Evolutionary conservation across 2,113 vertebrate species (phyloP).

Genomic region (Canis aureus): DNA sequence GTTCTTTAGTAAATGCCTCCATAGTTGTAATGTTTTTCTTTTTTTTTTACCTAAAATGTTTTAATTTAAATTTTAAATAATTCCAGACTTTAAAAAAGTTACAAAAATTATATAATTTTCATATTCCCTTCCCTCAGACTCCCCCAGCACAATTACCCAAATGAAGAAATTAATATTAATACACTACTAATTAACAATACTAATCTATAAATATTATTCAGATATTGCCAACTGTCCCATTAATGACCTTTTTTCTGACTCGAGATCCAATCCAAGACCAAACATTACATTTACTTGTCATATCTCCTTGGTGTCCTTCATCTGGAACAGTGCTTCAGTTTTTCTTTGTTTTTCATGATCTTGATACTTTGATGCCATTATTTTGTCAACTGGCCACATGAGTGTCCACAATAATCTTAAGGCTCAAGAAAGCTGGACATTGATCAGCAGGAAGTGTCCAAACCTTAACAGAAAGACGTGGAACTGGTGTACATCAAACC

Average conservation of each 20-base stretch:
- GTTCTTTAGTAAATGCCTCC: not conserved
- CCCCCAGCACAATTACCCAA: not conserved
- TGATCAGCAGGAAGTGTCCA: not conserved
- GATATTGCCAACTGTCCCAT: not conserved
- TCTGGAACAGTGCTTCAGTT: not conserved
- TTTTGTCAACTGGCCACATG: not conserved
- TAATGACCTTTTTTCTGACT: not conserved
- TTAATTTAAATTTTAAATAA: conserved; percentile 34
- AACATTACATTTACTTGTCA: not conserved
- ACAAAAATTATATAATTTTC: not conserved
- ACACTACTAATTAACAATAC: not conserved
- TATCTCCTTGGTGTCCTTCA: not conserved
- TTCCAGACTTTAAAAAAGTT: not conserved
- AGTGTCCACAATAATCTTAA: not conserved
- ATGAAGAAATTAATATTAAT: not conserved
- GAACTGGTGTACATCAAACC: not conserved
- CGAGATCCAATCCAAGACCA: not conserved
- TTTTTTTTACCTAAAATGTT: not conserved
- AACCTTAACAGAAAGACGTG: not conserved
- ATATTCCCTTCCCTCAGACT: not conserved
- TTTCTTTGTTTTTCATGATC: not conserved
- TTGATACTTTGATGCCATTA: conserved; percentile 2
- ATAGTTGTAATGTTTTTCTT: not conserved
- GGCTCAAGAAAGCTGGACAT: not conserved
- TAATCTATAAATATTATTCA: not conserved